Evolutionary conservation across 2,888 invertebrate genomes (phyloP), one percentile per base, ranked within the genome.

Genomic region (Luperina testacea): DNA sequence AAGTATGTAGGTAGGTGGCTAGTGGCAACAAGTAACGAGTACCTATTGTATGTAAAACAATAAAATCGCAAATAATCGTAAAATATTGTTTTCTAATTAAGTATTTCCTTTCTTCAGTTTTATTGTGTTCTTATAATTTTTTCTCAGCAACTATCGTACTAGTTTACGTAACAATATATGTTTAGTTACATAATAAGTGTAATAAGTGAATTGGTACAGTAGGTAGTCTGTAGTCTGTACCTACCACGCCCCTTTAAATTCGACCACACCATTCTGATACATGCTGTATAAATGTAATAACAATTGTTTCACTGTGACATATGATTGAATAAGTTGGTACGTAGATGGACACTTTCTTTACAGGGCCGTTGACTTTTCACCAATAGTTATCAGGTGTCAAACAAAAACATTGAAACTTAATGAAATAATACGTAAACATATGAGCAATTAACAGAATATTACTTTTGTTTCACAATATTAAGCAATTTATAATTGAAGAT

Each of bases 71-170:
- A 48, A 74, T 64, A 67, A 73, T 83, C 82, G 67, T 83, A 73
- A 83, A 85, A 67, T 68, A 71, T 51, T n/a, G 27, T 86, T 77
- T 81, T 64, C 15, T 77, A 77, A 83, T 82, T 67, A 82, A 27
- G 17, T 73, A 17, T 82, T 85, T 82, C 77, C 53, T 82, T 74
- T 57, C 63, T 59, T 64, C 51, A 70, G 53, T 82, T 82, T 82
- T 77, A 83, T 77, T 72, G 67, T 27, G 42, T 74, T 78, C 45
- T 83, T 86, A 83, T 83, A 83, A 70, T 24, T 70, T 64, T 75
- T 75, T 71, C 61, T 64, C n/a, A n/a, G 24, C 38, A 38, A 63
- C 48, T 13, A 38, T 20, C 4, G 11, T 27, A 48, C 32, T 77
- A 32, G 32, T 32, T 32, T 59, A 61, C 13, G n/a, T 53, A 68